Evolutionary conservation across 2,797 vertebrate species (phyloP).

Genomic region (Clarias laeviceps): DNA sequence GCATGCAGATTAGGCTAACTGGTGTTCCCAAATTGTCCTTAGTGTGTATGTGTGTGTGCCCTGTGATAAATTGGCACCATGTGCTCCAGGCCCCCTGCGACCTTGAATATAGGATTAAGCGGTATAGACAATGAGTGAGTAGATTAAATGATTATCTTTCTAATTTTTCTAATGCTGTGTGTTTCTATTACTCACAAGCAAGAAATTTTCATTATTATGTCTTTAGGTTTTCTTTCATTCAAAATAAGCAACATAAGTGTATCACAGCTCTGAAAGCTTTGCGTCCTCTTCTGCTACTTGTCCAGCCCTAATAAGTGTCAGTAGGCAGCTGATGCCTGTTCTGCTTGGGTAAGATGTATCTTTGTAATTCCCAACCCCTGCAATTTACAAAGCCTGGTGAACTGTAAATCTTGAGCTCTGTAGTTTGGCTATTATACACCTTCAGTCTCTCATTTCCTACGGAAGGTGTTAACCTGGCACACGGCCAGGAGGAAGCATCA

Average conservation of each 20-base stretch:
- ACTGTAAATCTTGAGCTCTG: neutral
- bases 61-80: too few species aligned
- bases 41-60: too few species aligned
- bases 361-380: neutral
- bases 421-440: neutral
- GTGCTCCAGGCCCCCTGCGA: too few species aligned
- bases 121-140: too few species aligned
- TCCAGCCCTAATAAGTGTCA: neutral
- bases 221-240: neutral
- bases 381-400: neutral
- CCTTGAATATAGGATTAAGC: too few species aligned
- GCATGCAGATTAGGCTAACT: too few species aligned
- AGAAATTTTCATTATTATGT: neutral
- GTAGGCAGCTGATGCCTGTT: neutral
- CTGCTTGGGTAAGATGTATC: conserved; percentile 9
- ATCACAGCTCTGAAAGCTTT: neutral
- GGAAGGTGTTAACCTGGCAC: neutral
- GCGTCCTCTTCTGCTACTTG: neutral
- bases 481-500: conserved; percentile 1
- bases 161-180: conserved; percentile 6
- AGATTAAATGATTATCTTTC: neutral
- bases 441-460: neutral
- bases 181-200: neutral
- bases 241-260: neutral
- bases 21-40: too few species aligned